Evolutionary conservation across 2,113 vertebrate genomes (phyloP).

Genomic region (Carassius carassius): DNA sequence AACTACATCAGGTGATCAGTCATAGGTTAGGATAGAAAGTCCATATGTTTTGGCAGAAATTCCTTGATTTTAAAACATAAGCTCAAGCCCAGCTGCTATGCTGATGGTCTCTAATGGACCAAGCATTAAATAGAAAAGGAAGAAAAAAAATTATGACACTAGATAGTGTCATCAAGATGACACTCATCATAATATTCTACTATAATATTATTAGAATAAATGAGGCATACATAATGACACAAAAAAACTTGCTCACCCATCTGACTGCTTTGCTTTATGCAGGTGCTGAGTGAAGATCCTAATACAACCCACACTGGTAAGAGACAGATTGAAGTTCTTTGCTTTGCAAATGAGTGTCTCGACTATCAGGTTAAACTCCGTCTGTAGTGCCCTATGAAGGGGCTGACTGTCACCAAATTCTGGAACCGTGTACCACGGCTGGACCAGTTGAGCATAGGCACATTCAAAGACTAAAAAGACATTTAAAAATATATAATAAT

Average conservation of each 20-base stretch:
- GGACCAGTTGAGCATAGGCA: conserved; percentile 70
- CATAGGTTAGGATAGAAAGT: neutral
- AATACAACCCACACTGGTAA: conserved; percentile 68
- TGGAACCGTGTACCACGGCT: conserved; percentile 69
- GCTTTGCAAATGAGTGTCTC: conserved; percentile 66
- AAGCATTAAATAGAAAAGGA: neutral
- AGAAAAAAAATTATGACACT: neutral
- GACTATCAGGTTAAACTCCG: conserved; percentile 67
- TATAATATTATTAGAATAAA: neutral
- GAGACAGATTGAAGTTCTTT: conserved; percentile 67
- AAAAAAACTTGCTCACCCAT: conserved; percentile 61
- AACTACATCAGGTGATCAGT: neutral
- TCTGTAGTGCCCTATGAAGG: conserved; percentile 68
- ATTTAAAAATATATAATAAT: neutral
- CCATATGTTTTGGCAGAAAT: neutral
- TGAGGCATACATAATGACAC: too few relatives aligned
- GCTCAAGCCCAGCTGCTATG: neutral
- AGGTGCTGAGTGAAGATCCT: conserved; percentile 75
- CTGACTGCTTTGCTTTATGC: conserved; percentile 69
- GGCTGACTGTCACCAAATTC: conserved; percentile 67
- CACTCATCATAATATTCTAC: too few relatives aligned
- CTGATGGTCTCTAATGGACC: neutral
- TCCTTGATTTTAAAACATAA: too few relatives aligned
- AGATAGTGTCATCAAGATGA: neutral
- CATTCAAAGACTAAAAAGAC: conserved; percentile 73